Conservation (phyloP, 1,140 invertebrate genomes). For the Hylyphantes graminicola region DNA sequence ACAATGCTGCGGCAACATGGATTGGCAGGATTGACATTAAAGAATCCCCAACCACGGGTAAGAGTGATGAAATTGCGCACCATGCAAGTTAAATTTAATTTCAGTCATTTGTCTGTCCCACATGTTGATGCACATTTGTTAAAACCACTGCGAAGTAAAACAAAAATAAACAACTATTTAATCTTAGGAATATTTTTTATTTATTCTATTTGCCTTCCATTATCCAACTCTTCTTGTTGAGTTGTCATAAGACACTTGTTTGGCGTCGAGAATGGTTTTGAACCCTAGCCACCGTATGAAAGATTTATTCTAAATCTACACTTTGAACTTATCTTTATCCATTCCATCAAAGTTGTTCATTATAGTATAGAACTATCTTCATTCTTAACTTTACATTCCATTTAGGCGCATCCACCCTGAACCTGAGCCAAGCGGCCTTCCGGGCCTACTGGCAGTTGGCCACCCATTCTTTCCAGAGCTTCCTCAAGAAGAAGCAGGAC, state of each 20-base stretch:
- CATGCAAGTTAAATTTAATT: too few relatives aligned
- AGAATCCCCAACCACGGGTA: conserved; percentile 21
- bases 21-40: conserved; percentile 47
- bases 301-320: too few relatives aligned
- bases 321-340: too few relatives aligned
- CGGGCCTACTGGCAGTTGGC: conserved; percentile 28
- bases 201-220: too few relatives aligned
- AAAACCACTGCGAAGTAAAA: neutral
- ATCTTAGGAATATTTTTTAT: too few relatives aligned
- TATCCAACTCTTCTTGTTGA: too few relatives aligned
- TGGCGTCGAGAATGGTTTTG: too few relatives aligned
- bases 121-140: neutral
- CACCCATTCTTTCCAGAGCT: conserved; percentile 19
- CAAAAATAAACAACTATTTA: too few relatives aligned
- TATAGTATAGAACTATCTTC: too few relatives aligned
- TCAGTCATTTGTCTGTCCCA: neutral
- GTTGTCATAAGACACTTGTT: too few relatives aligned
- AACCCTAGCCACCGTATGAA: too few relatives aligned
- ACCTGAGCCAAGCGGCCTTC: conserved; percentile 40
- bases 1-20: conserved; percentile 49
- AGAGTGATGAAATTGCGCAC: neutral
- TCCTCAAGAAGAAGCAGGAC: conserved; percentile 21
- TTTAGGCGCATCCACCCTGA: conserved; percentile 15
- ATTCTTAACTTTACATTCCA: neutral
- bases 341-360: too few relatives aligned